These are phyloP conservation scores for Oithona nana DNA, from an alignment of 2,888 invertebrate species.

Conservation along the genomic window DNA sequence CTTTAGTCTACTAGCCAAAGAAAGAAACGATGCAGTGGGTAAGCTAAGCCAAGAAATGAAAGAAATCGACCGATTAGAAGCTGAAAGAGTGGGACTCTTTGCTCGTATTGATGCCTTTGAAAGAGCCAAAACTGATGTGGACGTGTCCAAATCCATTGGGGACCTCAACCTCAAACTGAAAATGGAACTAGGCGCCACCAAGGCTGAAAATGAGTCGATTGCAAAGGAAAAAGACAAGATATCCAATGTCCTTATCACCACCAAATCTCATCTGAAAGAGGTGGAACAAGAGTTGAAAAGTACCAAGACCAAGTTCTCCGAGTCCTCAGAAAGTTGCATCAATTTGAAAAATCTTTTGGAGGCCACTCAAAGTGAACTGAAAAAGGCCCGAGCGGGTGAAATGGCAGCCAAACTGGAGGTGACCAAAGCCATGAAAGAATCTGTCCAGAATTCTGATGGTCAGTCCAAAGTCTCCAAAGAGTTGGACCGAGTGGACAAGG, in stretches of 20 bases:
- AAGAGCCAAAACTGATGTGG: not conserved
- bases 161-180: constrained; percentile 7
- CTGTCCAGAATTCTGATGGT: not conserved
- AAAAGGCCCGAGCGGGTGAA: constrained; percentile 4
- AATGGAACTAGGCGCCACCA: constrained; percentile 1
- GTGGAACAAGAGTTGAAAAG: not conserved
- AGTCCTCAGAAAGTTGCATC: not conserved
- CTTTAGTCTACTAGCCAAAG: constrained; percentile 1
- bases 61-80: constrained; percentile 13
- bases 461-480: not conserved
- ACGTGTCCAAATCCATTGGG: constrained; percentile 2
- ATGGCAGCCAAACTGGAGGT: not conserved
- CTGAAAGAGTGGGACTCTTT: constrained; percentile 3
- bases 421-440: not conserved
- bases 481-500: not conserved
- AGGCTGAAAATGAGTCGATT: not conserved
- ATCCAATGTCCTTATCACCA: not conserved
- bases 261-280: not conserved
- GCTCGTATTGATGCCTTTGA: constrained; percentile 4
- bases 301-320: not conserved
- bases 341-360: not conserved
- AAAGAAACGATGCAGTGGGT: constrained; percentile 14
- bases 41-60: constrained; percentile 13
- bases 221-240: not conserved
- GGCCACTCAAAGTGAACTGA: not conserved